Base-by-base conservation (phyloP, 2,888 invertebrate genomes). In the Phaonia tiefii region DNA sequence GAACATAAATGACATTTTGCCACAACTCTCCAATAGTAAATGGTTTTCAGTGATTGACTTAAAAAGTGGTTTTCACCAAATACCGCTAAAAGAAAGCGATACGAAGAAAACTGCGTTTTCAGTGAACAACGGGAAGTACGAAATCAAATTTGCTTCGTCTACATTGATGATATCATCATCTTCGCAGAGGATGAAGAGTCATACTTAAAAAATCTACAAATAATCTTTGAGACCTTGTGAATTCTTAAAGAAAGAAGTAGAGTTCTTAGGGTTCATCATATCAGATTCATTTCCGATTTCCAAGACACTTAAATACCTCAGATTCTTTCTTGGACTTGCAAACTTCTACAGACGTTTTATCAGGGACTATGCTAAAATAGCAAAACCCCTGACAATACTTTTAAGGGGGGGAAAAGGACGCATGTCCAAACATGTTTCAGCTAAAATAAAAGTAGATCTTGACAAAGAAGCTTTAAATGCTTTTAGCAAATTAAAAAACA, bases 321-420 rank as follows among this genome's bases (percentile, higher is more conserved):
- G 70, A 10, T 70, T 39, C n/a, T 70, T 70, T 17, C 54, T 70
- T 20, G 70, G 70, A 17, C 39, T 70, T n/a, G n/a, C n/a, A n/a
- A n/a, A n/a, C n/a, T n/a, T n/a, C n/a, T n/a, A n/a, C n/a, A n/a
- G n/a, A n/a, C n/a, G n/a, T n/a, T n/a, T n/a, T n/a, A n/a, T n/a
- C n/a, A n/a, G n/a, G n/a, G n/a, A n/a, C n/a, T n/a, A n/a, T n/a
- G n/a, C n/a, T n/a, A n/a, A n/a, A n/a, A n/a, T n/a, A n/a, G n/a
- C n/a, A n/a, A n/a, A n/a, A 42, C 71, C 39, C 17, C 20, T 49
- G 49, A 49, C 49, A 20, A 20, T 49, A 20, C 20, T 46, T 46
- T n/a, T 46, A n/a, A 46, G 46, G n/a, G 46, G 46, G 46, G 17
- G 15, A 15, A n/a, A n/a, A n/a, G n/a, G n/a, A n/a, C n/a, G n/a